Evolutionary conservation across 30 jellyfish, hydroid and myxozoan genomes (phyloP).

Genomic region (Chrysaora quinquecirrha): DNA sequence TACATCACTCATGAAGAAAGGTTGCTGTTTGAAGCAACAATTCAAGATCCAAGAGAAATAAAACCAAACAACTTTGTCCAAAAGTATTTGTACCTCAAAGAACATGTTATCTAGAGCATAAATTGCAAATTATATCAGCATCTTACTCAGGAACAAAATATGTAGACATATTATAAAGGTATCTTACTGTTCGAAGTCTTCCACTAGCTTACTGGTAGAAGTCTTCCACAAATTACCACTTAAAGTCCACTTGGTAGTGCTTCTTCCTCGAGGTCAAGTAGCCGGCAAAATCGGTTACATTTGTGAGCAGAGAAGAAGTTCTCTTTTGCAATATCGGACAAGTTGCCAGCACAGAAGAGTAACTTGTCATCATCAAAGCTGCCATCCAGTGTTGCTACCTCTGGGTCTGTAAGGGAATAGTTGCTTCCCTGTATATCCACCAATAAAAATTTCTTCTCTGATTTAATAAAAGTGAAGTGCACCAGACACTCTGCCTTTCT

Average conservation of each 20-base stretch:
- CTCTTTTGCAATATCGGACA: background rate
- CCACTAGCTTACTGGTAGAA: no score
- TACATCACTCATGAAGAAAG: background rate
- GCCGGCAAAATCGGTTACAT: slow-evolving; percentile 12
- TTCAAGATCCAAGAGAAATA: background rate
- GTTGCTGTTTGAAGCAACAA: background rate
- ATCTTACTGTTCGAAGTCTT: no score
- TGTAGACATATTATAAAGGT: no score
- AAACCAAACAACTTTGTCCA: background rate
- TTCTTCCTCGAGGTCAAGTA: no score
- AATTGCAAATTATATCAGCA: no score
- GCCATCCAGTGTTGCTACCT: slow-evolving; percentile 20
- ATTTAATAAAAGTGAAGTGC: slow-evolving; percentile 1
- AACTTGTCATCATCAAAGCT: slow-evolving; percentile 22
- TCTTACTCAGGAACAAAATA: no score
- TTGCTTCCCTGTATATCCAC: slow-evolving; percentile 19
- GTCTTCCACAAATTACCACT: no score
- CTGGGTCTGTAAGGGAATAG: slow-evolving; percentile 23
- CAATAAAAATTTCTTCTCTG: background rate
- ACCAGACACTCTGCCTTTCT: slow-evolving; percentile 24
- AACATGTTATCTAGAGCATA: background rate
- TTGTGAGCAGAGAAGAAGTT: slow-evolving; percentile 6
- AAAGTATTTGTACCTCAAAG: background rate
- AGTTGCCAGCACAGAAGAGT: slow-evolving; percentile 40
- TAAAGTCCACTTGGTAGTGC: no score